Base-by-base conservation (phyloP, 2,113 vertebrate species). In the Chaenocephalus aceratus region DNA sequence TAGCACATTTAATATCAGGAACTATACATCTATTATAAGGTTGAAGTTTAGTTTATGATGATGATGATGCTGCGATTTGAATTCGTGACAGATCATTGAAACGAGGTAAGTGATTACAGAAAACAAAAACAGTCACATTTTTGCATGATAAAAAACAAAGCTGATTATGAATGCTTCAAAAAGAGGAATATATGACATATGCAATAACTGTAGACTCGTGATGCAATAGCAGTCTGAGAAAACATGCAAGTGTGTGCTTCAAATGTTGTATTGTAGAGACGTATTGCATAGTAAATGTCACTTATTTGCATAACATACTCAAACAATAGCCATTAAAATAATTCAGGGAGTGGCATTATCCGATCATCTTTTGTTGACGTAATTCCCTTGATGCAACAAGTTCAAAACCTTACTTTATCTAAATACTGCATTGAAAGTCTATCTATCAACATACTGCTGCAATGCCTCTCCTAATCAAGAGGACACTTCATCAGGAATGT, bases 11-110 rank as follows among this genome's bases (percentile, higher is more conserved):
- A 2, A 56, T 0, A 63, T 15, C 3, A n/a, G 15, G 14, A 2
- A 4, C 6, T 18, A 1, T 9, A 10, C 0, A 41, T 49, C 1
- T 70, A 34, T 1, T 41, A 3, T 4, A 0, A 1, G 14, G 15
- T 12, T 14, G 11, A 21, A 23, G 3, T 21, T 21, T 1, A n/a
- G 2, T 3, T 54, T 13, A 56, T 36, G 56, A 14, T 49, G n/a
- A 49, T 54, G 2, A 56, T 36, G 56, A 14, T 41, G n/a, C 41
- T 54, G 2, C 18, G 18, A 16, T 21, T 46, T 48, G 0, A 6
- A 12, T 4, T 49, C n/a, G 57, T 54, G 4, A 6, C 13, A 1
- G 14, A n/a, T 30, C 7, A 10, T 10, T 58, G 6, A 6, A 1
- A 12, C 21, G 30, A 12, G 0, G 5, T 4, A 5, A 56, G 53